phyloP scores from a whole-genome alignment of 2,888 invertebrate species.

The Esperia sulphurella region DNA sequence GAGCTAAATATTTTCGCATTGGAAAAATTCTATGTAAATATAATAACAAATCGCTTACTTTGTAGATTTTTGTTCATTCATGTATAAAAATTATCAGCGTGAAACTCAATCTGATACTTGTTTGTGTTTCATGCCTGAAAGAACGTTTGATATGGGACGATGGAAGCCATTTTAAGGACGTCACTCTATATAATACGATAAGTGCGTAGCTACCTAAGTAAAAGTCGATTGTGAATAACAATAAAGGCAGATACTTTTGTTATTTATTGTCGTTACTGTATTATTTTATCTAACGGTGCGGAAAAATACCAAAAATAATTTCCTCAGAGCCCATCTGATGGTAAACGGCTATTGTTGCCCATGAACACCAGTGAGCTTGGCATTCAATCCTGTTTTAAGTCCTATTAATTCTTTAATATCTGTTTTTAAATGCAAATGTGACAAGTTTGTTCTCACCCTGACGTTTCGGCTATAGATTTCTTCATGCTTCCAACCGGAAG shows the following conservation, averaged over 20 bases:
- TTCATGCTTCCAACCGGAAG: too few relatives aligned
- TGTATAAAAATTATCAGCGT: slow-evolving; percentile 20
- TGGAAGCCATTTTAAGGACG: neutral
- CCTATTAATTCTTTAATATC: too few relatives aligned
- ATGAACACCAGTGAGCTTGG: too few relatives aligned
- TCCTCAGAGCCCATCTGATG: too few relatives aligned
- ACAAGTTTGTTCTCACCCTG: too few relatives aligned
- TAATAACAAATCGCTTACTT: slow-evolving; percentile 13
- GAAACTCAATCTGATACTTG: slow-evolving; percentile 33
- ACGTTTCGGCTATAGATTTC: too few relatives aligned
- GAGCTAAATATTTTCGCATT: too few relatives aligned
- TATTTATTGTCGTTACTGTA: neutral
- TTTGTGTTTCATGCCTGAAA: slow-evolving; percentile 23
- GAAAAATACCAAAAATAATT: neutral
- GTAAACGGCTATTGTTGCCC: too few relatives aligned
- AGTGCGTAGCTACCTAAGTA: neutral
- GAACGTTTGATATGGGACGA: slow-evolving; percentile 22
- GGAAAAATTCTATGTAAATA: too few relatives aligned
- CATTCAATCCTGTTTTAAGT: too few relatives aligned
- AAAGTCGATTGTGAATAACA: neutral
- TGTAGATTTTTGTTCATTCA: slow-evolving; percentile 10
- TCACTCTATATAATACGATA: neutral
- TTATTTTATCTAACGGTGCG: neutral
- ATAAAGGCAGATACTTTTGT: neutral
- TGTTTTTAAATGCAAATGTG: too few relatives aligned